A percentile compares a stretch with the other conserved stretches of the same genome.
Evolutionary conservation across 2,113 vertebrate genomes (phyloP).

Genomic region (Mirounga angustirostris): DNA sequence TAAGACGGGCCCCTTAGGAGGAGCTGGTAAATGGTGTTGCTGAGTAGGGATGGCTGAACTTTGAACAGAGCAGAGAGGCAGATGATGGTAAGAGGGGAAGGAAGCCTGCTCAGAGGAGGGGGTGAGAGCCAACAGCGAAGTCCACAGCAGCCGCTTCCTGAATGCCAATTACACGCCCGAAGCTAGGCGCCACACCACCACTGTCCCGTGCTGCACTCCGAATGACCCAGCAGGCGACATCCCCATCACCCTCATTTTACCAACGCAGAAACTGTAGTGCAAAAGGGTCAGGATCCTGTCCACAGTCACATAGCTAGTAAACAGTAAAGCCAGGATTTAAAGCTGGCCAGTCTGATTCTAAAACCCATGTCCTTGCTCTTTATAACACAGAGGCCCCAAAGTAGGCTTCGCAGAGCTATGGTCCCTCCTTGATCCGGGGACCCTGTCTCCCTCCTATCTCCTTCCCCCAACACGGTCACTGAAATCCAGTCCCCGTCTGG

Average conservation of each 20-base stretch:
- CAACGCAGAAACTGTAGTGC: not conserved
- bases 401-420: not conserved
- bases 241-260: not conserved
- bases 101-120: not conserved
- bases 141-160: not conserved
- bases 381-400: not conserved
- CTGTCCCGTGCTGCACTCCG: accelerated
- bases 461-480: not conserved
- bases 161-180: accelerated
- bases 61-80: not conserved
- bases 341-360: not conserved
- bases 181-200: accelerated
- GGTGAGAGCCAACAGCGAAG: not conserved
- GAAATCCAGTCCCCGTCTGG: not conserved
- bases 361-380: not conserved
- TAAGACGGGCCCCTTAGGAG: not conserved
- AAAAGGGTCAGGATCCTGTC: not conserved
- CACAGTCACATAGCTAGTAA: not conserved
- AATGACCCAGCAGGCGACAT: not conserved
- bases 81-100: not conserved
- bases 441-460: not conserved
- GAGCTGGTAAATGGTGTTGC: not conserved
- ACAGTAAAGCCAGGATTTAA: not conserved
- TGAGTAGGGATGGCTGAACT: not conserved
- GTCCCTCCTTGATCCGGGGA: not conserved